Conservation (phyloP, 2,888 invertebrate genomes). For the Drosophila ochracea region DNA sequence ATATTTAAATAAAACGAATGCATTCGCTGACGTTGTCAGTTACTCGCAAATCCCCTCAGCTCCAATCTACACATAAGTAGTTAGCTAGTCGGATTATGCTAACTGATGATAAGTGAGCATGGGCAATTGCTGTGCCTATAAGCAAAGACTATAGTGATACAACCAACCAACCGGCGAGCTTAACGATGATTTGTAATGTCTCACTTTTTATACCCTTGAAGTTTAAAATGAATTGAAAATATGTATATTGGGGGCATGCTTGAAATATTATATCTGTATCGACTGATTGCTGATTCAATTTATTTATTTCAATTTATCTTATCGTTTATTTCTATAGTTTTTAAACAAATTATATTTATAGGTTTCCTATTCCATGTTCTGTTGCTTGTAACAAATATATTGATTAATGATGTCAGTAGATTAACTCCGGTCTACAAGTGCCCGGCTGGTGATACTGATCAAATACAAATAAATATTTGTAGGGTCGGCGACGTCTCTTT, state of each 20-base stretch:
- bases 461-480: neutral
- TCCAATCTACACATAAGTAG: conserved; percentile 3
- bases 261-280: neutral
- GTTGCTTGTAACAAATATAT: neutral
- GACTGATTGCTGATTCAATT: neutral
- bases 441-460: neutral
- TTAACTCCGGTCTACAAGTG: neutral
- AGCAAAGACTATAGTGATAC: neutral
- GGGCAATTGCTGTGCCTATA: neutral
- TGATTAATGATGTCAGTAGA: neutral
- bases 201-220: neutral
- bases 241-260: neutral
- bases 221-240: neutral
- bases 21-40: conserved; percentile 44
- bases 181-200: neutral
- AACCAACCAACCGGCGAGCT: neutral
- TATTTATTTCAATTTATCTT: neutral
- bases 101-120: neutral
- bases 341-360: neutral
- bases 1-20: conserved; percentile 28
- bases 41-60: neutral
- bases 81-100: neutral
- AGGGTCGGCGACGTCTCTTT: neutral
- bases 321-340: neutral
- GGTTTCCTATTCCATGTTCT: neutral